A percentile compares a stretch with the other conserved stretches of the same genome.
phyloP scores from a whole-genome alignment of 1,140 invertebrate species.

The Mylabris phalerata region DNA sequence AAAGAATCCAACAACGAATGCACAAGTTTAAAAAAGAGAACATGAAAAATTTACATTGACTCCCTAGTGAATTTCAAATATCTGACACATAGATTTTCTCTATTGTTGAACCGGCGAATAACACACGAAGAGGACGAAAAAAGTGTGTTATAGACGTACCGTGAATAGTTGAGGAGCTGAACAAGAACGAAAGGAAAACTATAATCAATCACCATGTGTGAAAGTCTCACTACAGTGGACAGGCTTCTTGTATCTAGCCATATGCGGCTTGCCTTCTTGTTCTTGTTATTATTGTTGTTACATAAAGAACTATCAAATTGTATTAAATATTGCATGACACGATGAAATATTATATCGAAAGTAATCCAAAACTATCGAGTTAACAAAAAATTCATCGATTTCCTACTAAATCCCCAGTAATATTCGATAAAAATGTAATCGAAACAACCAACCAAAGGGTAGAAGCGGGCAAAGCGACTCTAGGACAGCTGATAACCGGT shows the following conservation, averaged over 20 bases:
- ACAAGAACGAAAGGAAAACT: constrained; percentile 11
- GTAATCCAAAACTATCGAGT: too few relatives aligned
- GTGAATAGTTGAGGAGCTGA: constrained; percentile 2
- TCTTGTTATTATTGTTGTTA: not conserved
- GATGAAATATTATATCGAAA: constrained; percentile 1
- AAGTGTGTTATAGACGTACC: not conserved
- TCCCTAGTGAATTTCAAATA: too few relatives aligned
- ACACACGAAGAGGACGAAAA: too few relatives aligned
- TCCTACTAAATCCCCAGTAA: too few relatives aligned
- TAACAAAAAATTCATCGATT: too few relatives aligned
- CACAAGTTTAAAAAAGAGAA: too few relatives aligned
- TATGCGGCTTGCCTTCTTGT: not conserved
- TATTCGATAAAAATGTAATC: too few relatives aligned
- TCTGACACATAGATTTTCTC: too few relatives aligned
- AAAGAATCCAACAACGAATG: too few relatives aligned
- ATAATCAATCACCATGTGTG: constrained; percentile 6
- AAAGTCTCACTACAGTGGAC: not conserved
- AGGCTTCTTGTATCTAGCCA: not conserved
- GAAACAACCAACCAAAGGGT: too few relatives aligned
- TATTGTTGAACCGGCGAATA: too few relatives aligned
- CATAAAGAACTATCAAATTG: constrained; percentile 10
- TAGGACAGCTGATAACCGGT: constrained; percentile 13
- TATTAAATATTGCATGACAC: constrained; percentile 11
- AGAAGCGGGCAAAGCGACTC: constrained; percentile 2
- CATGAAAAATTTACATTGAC: too few relatives aligned